A percentile compares a stretch with the other conserved stretches of the same genome.
phyloP scores from a whole-genome alignment of 2,888 invertebrate species.

The Phortica okadai region DNA sequence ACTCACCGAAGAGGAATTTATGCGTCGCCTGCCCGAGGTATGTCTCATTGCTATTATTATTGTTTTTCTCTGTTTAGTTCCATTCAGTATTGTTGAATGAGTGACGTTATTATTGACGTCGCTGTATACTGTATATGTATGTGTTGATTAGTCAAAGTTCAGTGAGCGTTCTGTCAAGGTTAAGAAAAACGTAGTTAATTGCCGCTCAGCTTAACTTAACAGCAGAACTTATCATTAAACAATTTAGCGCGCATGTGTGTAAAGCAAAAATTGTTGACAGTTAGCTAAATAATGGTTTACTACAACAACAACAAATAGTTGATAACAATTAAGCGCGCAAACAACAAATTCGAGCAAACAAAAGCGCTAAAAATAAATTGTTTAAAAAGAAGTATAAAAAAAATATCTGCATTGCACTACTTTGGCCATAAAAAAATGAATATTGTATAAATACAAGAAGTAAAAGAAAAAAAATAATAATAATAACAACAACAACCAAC shows the following conservation, averaged over 20 bases:
- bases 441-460: not conserved
- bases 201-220: not conserved
- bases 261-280: not conserved
- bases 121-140: not conserved
- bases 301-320: not conserved
- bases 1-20: slow-evolving; percentile 91
- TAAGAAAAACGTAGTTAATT: not conserved
- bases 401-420: not conserved
- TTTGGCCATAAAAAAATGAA: not conserved
- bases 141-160: not conserved
- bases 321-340: not conserved
- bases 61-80: not conserved
- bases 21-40: slow-evolving; percentile 89
- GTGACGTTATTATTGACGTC: slow-evolving; percentile 9
- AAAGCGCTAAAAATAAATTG: slow-evolving; percentile 9
- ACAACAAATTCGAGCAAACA: not conserved
- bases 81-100: not conserved
- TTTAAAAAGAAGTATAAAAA: not conserved
- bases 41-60: slow-evolving; percentile 48
- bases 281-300: not conserved
- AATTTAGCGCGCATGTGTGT: not conserved
- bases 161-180: slow-evolving; percentile 3
- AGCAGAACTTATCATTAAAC: not conserved
- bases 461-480: not conserved
- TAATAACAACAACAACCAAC: slow-evolving; percentile 1